phyloP scores from a whole-genome alignment of 2,888 invertebrate species.

The Strigamia transsilvanica region DNA sequence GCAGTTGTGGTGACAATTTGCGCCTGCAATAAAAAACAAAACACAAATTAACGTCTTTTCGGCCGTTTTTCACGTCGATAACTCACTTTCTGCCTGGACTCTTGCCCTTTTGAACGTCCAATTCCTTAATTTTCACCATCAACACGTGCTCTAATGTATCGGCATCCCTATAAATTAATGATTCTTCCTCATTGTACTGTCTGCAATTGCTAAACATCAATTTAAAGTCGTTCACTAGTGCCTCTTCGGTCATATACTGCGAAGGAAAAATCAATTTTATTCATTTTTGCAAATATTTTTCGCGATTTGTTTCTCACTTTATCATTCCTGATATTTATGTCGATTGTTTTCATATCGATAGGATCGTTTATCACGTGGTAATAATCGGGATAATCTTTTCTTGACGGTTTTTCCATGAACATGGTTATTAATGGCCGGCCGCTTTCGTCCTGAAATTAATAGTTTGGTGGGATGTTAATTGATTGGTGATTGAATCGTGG shows the following conservation, averaged over 20 bases:
- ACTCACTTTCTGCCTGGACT: conserved; percentile 55
- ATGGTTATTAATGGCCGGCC: conserved; percentile 87
- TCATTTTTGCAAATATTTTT: conserved; percentile 48
- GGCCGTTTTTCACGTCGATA: background rate
- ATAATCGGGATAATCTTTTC: conserved; percentile 93
- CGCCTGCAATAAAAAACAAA: conserved; percentile 50
- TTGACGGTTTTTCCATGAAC: conserved; percentile 96
- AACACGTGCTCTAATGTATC: conserved; percentile 84
- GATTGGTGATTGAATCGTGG: too few relatives aligned
- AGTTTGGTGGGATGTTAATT: conserved; percentile 42
- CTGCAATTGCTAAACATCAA: conserved; percentile 98
- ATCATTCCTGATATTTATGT: conserved; percentile 83
- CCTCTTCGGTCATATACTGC: conserved; percentile 70
- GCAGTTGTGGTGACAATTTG: conserved; percentile 62
- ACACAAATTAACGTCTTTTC: background rate
- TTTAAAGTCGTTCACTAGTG: conserved; percentile 72
- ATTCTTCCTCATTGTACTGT: conserved; percentile 95
- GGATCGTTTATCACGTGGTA: conserved; percentile 93
- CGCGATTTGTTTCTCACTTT: conserved; percentile 62
- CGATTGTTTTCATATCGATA: conserved; percentile 94
- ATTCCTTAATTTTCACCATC: conserved; percentile 80
- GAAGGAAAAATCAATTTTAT: conserved; percentile 55
- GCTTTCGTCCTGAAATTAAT: conserved; percentile 71
- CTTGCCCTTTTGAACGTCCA: conserved; percentile 61
- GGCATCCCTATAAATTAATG: conserved; percentile 94